phyloP scores from a whole-genome alignment of 2,797 vertebrate genomes.

The Oryzias dopingdopingensis region DNA sequence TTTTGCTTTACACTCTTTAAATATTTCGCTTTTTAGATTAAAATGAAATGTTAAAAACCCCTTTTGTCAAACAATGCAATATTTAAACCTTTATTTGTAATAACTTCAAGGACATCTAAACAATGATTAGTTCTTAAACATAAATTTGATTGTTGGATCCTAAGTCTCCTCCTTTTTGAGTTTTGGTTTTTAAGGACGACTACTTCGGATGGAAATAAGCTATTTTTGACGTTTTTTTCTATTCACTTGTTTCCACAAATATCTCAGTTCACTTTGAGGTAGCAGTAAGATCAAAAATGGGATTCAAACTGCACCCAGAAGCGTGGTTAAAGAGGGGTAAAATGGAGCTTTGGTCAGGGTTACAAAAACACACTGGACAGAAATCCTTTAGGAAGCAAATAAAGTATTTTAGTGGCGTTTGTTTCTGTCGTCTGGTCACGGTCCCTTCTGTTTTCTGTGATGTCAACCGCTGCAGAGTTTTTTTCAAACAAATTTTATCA shows the following conservation, averaged over 20 bases:
- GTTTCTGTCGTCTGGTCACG: slow-evolving; percentile 8
- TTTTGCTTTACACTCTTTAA: too few relatives aligned
- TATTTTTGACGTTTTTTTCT: too few relatives aligned
- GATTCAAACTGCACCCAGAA: slow-evolving; percentile 2
- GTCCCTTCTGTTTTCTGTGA: slow-evolving; percentile 1
- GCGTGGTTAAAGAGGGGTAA: slow-evolving; percentile 2
- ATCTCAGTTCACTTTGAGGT: slow-evolving; percentile 4
- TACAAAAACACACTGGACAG: slow-evolving; percentile 11
- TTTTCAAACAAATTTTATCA: slow-evolving; percentile 83
- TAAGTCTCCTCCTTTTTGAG: too few relatives aligned
- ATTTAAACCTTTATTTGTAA: too few relatives aligned
- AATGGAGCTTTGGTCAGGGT: not conserved
- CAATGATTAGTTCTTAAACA: too few relatives aligned
- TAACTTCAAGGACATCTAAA: too few relatives aligned
- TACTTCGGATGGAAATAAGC: too few relatives aligned
- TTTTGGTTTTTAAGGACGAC: too few relatives aligned
- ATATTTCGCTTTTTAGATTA: too few relatives aligned
- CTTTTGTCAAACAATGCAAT: too few relatives aligned
- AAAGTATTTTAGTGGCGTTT: not conserved
- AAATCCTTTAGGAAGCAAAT: not conserved
- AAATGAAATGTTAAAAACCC: too few relatives aligned
- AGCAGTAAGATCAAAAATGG: not conserved
- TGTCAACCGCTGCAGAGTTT: slow-evolving; percentile 69
- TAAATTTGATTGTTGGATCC: too few relatives aligned
- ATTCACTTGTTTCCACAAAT: not conserved